A percentile compares a stretch with the other conserved stretches of the same genome.
Evolutionary conservation across 2,113 vertebrate species (phyloP).

Genomic region (Gila orcuttii): DNA sequence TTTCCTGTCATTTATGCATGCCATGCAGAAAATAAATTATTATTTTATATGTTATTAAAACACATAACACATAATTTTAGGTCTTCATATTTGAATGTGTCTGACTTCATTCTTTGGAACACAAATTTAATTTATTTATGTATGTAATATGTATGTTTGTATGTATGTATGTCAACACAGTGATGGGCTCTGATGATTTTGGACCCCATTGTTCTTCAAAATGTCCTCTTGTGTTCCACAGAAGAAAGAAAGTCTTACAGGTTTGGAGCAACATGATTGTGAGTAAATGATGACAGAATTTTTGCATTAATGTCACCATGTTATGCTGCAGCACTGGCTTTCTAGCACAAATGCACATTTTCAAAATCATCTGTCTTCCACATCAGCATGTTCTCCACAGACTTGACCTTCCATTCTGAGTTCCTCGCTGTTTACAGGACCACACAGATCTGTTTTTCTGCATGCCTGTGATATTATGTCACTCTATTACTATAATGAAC

Average conservation of each 20-base stretch:
- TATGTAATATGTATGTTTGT: no score
- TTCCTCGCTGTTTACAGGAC: slow-evolving; percentile 19
- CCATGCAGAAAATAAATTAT: no score
- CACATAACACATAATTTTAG: background rate
- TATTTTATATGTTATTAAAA: background rate
- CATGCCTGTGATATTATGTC: slow-evolving; percentile 29
- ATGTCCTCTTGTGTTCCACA: background rate
- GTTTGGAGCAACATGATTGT: background rate
- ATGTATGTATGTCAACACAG: background rate
- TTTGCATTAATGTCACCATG: background rate
- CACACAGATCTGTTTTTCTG: slow-evolving; percentile 19
- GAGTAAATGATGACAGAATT: background rate
- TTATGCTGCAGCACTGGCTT: background rate
- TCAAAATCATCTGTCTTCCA: background rate
- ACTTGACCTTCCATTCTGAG: background rate
- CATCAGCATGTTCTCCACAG: background rate
- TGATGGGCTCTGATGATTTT: background rate
- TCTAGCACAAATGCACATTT: background rate
- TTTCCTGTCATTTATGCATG: no score
- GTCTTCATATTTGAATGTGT: background rate
- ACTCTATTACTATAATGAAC: background rate
- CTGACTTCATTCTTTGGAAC: background rate
- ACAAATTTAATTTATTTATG: background rate
- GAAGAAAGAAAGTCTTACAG: background rate
- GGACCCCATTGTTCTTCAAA: background rate